Percentiles rank a stretch among this genome's conserved stretches.
Evolutionary conservation across 2,113 vertebrate genomes (phyloP).

Genomic region (Otocyon megalotis): DNA sequence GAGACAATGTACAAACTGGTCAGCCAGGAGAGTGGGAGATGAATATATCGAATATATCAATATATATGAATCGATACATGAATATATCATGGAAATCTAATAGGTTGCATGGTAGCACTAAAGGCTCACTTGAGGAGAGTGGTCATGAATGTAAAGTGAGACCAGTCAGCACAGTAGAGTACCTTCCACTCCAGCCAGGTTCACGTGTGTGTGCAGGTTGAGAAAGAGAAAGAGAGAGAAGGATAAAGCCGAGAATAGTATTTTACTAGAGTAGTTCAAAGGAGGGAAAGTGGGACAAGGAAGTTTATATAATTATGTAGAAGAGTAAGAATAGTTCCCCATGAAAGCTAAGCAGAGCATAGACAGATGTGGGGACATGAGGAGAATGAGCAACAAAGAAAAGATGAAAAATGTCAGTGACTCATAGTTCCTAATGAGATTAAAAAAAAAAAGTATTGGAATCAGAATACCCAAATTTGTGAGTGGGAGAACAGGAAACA

Average conservation of each 20-base stretch:
- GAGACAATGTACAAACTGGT: not conserved
- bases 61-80: no score
- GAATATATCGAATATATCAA: no score
- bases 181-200: not conserved
- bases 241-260: not conserved
- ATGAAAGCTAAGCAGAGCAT: not conserved
- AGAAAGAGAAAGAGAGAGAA: not conserved
- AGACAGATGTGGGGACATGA: not conserved
- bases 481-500: not conserved
- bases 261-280: not conserved
- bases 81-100: not conserved
- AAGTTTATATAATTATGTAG: not conserved
- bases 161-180: no score
- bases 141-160: not conserved
- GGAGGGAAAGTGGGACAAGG: no score
- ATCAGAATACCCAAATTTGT: not conserved
- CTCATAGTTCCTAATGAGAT: not conserved
- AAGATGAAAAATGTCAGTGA: not conserved
- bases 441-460: not conserved
- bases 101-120: rapidly evolving
- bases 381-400: not conserved
- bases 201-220: not conserved
- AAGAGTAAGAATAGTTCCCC: not conserved
- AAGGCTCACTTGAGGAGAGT: not conserved
- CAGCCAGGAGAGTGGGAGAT: not conserved